Evolutionary conservation across 2,797 vertebrate species (phyloP), one percentile per base, ranked within the genome.

Genomic region (Fundulus diaphanus): DNA sequence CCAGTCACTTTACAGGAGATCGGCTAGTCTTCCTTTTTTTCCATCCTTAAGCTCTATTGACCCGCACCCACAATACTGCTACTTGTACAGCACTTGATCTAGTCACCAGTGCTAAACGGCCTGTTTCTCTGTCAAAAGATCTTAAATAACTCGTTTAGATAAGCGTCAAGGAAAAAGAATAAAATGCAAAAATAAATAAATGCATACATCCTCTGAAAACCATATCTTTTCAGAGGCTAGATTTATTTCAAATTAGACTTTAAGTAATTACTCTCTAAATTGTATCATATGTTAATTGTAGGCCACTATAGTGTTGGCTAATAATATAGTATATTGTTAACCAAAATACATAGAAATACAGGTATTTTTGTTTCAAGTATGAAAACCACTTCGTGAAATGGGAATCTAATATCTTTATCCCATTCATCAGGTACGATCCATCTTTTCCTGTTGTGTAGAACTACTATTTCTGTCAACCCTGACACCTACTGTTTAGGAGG

Each of bases 41-140:
- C 76, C 31, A 63, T 84, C 74, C 65, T 72, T 29, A 51, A 77
- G 84, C 83, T 89, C 80, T 88, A 79, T 83, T 82, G n/a, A 81
- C 75, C 77, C 75, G 75, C 87, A 78, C 80, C 82, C 82, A 87
- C 80, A 83, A 74, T 77, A 77, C 81, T 1, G 65, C 46, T 80
- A 76, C 89, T 84, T 83, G 86, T 76, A 85, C 87, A 83, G 61
- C 79, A 77, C 78, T 84, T 54, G 70, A 80, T 85, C 74, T 44
- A 90, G 88, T 89, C 92, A 67, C 70, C 40, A 66, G 46, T 27
- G 37, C 75, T 71, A n/a, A n/a, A 24, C 37, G 69, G 66, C 37
- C 81, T 68, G 57, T 72, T 33, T 72, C 67, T 72, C 51, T 51
- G 70, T 83, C 76, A 73, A 77, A 70, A 29, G 54, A 79, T 83